These are phyloP conservation scores for Amazona finschi DNA, from an alignment of 2,797 vertebrate genomes.

Conservation along the genomic window DNA sequence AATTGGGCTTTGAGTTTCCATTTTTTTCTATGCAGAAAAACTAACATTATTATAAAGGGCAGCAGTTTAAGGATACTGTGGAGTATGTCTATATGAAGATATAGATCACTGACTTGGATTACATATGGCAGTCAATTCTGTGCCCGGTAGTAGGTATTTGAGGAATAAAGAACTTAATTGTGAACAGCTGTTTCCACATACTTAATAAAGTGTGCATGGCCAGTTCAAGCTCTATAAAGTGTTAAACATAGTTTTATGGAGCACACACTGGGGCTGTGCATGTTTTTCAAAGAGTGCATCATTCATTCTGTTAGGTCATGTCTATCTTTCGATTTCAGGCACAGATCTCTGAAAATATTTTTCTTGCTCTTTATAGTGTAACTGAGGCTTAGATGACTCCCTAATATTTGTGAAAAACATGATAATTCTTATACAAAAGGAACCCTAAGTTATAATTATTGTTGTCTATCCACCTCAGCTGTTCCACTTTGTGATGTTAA, in stretches of 20 bases:
- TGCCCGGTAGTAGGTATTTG: conserved; percentile 56
- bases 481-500: neutral
- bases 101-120: conserved; percentile 45
- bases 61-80: neutral
- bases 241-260: conserved; percentile 47
- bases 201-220: conserved; percentile 51
- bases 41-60: conserved; percentile 15
- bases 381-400: neutral
- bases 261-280: neutral
- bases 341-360: neutral
- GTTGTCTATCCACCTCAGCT: neutral
- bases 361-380: neutral
- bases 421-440: neutral
- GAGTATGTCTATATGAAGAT: conserved; percentile 1
- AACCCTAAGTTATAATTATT: neutral
- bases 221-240: conserved; percentile 57
- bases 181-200: conserved; percentile 63
- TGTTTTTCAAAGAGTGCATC: conserved; percentile 22
- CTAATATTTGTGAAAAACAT: neutral
- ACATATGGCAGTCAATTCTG: conserved; percentile 13
- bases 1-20: neutral
- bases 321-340: neutral
- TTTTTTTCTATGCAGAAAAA: conserved; percentile 16
- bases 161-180: conserved; percentile 56
- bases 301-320: neutral